Evolutionary conservation across 2,113 vertebrate genomes (phyloP).

Genomic region (Callorhinus ursinus): DNA sequence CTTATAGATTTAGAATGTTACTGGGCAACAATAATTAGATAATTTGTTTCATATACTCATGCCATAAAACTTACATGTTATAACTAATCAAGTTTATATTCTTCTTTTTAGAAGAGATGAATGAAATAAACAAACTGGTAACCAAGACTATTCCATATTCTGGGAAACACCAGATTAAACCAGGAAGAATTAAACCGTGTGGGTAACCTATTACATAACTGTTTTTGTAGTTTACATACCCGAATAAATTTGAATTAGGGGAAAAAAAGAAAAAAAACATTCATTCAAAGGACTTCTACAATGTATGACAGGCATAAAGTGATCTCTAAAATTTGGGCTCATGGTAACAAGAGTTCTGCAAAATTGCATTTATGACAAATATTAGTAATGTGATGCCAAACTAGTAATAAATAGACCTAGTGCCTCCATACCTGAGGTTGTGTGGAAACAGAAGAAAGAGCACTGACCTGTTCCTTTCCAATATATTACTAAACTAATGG

Average conservation of each 20-base stretch:
- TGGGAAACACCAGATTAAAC: not conserved
- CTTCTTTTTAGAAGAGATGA: constrained; percentile 32
- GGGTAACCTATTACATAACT: accelerated
- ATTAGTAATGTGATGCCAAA: not conserved
- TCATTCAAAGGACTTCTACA: constrained; percentile 13
- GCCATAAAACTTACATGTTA: constrained; percentile 54
- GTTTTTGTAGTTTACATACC: constrained; percentile 43
- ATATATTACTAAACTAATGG: not conserved
- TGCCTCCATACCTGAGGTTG: not conserved
- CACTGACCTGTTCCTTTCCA: not conserved
- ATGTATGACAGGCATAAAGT: not conserved
- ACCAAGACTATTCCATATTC: not conserved
- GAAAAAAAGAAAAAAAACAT: not conserved
- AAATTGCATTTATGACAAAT: constrained; percentile 59
- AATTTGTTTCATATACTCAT: not conserved
- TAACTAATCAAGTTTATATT: constrained; percentile 53
- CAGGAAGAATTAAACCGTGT: not conserved
- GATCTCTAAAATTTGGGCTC: constrained; percentile 61
- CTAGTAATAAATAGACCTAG: not conserved
- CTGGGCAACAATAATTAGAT: constrained; percentile 72
- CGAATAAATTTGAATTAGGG: not conserved
- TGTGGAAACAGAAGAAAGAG: not conserved
- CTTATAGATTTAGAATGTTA: constrained; percentile 45
- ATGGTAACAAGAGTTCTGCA: constrained; percentile 41
- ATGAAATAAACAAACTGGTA: constrained; percentile 29